Evolutionary conservation across 2,888 invertebrate species (phyloP), one percentile per base, ranked within the genome.

Genomic region (Osedax fenrisi): DNA sequence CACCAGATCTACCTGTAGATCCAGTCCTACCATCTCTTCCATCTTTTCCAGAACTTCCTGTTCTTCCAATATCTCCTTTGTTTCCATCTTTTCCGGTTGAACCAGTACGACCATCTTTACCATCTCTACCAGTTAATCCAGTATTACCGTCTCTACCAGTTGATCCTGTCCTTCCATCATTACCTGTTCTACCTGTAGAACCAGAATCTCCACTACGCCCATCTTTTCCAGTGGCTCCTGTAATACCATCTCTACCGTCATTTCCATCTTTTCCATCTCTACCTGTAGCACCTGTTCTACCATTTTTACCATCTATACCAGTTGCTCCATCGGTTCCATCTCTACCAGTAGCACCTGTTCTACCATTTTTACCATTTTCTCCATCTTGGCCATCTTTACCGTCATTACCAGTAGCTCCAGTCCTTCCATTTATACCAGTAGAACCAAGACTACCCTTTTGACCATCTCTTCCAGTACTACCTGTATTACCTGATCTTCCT

Each of bases 11-110:
- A 25, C 68, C 68, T 25, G 68, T 68, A 26, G 26, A 25, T 13
- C 68, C 68, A 26, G 68, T 26, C 17, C 27, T 26, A 26, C 68
- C 68, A 68, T 68, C 27, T 26, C 27, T 68, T 17, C 68, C 68
- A 26, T n/a, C 26, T 68, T 2, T 21, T 1, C 68, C 68, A 68
- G 25, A 22, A 13, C 26, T n/a, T 68, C 68, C 68, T 13, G 25
- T 26, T 1, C n/a, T 24, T 26, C 68, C 68, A 2, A 26, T 26
- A n/a, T 24, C 5, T 68, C 68, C 68, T 13, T 22, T 21, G 27
- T 0, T 68, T 25, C 68, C 68, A 2, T 25, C 26, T 24, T 25
- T 26, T 68, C 68, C 68, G 1, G 27, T 68, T 3, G 13, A 10
- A 26, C 68, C 68, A 2, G 68, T 68, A n/a, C 10, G 10, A 26